These are phyloP conservation scores for Sminthopsis crassicaudata DNA, from an alignment of 2,113 vertebrate species.

Conservation along the genomic window DNA sequence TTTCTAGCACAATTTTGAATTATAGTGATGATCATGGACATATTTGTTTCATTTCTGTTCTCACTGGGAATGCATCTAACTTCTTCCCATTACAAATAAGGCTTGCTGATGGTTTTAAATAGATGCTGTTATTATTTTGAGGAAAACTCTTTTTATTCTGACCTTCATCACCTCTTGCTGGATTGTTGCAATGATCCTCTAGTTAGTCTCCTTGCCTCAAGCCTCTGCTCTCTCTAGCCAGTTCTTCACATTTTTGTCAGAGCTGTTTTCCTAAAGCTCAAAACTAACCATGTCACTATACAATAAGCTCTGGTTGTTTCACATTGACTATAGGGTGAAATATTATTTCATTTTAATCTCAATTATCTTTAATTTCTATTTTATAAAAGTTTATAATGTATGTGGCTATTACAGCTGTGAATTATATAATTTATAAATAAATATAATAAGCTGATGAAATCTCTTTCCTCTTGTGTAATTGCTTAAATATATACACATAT, in stretches of 20 bases:
- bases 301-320: not conserved
- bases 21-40: too few species aligned
- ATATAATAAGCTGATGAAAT: not conserved
- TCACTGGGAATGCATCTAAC: too few species aligned
- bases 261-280: not conserved
- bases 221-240: not conserved
- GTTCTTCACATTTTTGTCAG: not conserved
- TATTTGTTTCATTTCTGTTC: too few species aligned
- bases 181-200: not conserved
- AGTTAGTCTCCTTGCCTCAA: not conserved
- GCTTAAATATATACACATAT: not conserved
- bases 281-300: not conserved
- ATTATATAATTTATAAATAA: not conserved
- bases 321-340: not conserved
- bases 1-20: too few species aligned
- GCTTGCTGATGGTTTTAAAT: too few species aligned
- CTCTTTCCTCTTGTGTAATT: not conserved
- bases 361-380: not conserved
- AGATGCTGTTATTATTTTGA: too few species aligned
- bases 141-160: too few species aligned
- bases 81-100: too few species aligned
- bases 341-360: not conserved
- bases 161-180: not conserved
- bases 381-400: not conserved
- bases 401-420: not conserved